A percentile compares a stretch with the other conserved stretches of the same genome.
phyloP scores from a whole-genome alignment of 1,140 invertebrate genomes.

The Melipona quadrifasciata region DNA sequence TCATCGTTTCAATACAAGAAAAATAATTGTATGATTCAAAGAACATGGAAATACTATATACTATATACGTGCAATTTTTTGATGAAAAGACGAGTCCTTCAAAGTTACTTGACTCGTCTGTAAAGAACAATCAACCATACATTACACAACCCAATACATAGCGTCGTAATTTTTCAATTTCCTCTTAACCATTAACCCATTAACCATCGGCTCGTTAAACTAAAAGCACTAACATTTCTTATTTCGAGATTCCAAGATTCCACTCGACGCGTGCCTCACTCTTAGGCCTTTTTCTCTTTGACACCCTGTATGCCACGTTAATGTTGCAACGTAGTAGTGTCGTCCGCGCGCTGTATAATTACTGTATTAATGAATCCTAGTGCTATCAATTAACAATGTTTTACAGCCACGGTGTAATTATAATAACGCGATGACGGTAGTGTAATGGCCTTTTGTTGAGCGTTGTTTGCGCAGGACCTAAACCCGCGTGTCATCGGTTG shows the following conservation, averaged over 20 bases:
- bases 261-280: not conserved
- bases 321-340: not conserved
- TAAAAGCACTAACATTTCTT: too few relatives aligned
- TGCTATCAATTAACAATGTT: slow-evolving; percentile 14
- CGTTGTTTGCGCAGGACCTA: not conserved
- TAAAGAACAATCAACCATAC: too few relatives aligned
- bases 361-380: slow-evolving; percentile 52
- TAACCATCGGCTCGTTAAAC: not conserved
- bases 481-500: not conserved
- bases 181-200: too few relatives aligned
- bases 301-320: not conserved
- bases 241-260: not conserved
- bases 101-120: too few relatives aligned
- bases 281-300: not conserved
- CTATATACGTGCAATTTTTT: too few relatives aligned
- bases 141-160: too few relatives aligned
- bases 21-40: too few relatives aligned
- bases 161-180: too few relatives aligned
- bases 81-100: too few relatives aligned
- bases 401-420: not conserved
- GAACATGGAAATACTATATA: too few relatives aligned
- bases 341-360: slow-evolving; percentile 17
- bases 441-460: not conserved
- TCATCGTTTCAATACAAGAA: too few relatives aligned
- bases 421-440: not conserved